phyloP scores from a whole-genome alignment of 2,113 vertebrate genomes.

The Scopus umbretta region DNA sequence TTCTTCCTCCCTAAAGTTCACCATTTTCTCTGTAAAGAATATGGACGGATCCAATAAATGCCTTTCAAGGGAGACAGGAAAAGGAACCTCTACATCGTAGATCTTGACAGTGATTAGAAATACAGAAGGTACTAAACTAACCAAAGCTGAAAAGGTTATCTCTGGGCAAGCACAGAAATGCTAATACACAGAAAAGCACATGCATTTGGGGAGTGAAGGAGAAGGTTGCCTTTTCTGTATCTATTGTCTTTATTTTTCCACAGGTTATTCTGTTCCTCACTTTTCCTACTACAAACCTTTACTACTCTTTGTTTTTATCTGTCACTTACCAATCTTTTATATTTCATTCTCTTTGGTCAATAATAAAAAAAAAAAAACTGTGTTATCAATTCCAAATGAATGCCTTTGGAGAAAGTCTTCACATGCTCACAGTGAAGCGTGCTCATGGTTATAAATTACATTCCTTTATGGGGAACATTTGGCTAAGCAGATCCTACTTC shows the following conservation, averaged over 20 bases:
- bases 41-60: not conserved
- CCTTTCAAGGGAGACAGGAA: not conserved
- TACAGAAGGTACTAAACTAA: not conserved
- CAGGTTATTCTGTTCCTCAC: rapidly evolving
- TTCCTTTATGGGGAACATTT: not conserved
- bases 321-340: not conserved
- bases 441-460: not conserved
- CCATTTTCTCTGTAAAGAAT: not conserved
- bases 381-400: not conserved
- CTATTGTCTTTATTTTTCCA: not conserved
- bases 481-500: not conserved
- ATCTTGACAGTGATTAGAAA: not conserved
- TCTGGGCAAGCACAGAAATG: not conserved
- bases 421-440: not conserved
- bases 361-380: not conserved
- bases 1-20: not conserved
- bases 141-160: not conserved
- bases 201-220: not conserved
- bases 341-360: not conserved
- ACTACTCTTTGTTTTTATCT: not conserved
- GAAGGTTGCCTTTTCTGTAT: not conserved
- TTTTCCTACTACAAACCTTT: not conserved
- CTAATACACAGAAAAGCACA: not conserved
- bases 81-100: not conserved
- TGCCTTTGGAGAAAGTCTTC: not conserved